phyloP scores from a whole-genome alignment of 92 coral and sea anemone genomes.

The Pocillopora grandis region DNA sequence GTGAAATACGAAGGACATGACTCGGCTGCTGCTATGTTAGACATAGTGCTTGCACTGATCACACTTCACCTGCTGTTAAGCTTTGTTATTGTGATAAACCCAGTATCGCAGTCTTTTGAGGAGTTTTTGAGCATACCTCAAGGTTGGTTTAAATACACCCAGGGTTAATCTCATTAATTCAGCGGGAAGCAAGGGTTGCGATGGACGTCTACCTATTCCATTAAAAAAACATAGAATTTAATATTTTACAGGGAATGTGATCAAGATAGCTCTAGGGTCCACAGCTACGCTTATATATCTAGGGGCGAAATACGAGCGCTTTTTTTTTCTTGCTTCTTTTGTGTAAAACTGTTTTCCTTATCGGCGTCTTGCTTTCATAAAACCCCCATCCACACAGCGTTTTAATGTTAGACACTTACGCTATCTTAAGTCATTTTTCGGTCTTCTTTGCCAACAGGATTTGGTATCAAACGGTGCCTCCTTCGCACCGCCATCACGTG shows the following conservation, averaged over 20 bases:
- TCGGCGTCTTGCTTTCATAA: no score
- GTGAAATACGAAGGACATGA: conserved; percentile 35
- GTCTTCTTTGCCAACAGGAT: conserved; percentile 37
- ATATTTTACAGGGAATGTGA: neutral
- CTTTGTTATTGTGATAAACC: conserved; percentile 88
- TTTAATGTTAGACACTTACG: no score
- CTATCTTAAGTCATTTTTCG: neutral
- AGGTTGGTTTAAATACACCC: neutral
- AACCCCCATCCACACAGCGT: no score
- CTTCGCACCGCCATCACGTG: conserved; percentile 81
- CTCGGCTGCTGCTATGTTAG: conserved; percentile 53
- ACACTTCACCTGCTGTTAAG: conserved; percentile 84
- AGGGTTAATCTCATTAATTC: neutral
- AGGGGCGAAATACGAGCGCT: no score
- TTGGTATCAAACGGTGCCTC: conserved; percentile 70
- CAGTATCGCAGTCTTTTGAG: conserved; percentile 92
- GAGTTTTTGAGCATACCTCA: conserved; percentile 69
- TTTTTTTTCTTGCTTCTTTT: no score
- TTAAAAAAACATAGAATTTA: no score
- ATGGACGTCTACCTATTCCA: no score
- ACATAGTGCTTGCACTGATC: conserved; percentile 72
- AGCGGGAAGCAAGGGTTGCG: neutral
- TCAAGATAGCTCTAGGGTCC: no score
- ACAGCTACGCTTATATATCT: no score
- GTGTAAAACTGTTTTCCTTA: no score